phyloP scores from a whole-genome alignment of 2,797 vertebrate genomes.

The Orientallactaga sibirica region DNA sequence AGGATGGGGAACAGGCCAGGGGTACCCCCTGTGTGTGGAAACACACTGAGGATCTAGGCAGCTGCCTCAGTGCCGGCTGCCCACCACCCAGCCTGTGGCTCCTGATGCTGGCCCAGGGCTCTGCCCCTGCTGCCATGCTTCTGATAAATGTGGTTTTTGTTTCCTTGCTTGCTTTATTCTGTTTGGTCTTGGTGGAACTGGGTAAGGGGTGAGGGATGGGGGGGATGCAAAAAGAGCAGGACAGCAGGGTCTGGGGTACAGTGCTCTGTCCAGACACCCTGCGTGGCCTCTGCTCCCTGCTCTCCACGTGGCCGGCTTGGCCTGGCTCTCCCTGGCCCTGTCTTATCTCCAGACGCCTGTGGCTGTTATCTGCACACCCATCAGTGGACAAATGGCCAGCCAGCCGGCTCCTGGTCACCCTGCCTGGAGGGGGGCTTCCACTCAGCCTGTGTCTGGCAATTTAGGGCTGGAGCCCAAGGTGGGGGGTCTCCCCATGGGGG shows the following conservation, averaged over 20 bases:
- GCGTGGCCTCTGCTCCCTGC: neutral
- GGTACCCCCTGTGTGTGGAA: neutral
- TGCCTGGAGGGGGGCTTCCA: constrained; percentile 58
- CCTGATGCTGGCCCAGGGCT: neutral
- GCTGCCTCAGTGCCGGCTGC: neutral
- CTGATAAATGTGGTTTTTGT: neutral
- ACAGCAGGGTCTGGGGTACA: neutral
- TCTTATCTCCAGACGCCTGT: constrained; percentile 82
- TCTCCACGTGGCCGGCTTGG: neutral
- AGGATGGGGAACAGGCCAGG: neutral
- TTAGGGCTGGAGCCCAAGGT: constrained; percentile 83
- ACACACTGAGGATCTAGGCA: neutral
- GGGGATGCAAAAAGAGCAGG: no score
- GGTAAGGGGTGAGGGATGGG: neutral
- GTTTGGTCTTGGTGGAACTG: constrained; percentile 7
- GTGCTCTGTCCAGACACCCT: neutral
- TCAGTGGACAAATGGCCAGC: constrained; percentile 84
- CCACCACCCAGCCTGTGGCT: neutral
- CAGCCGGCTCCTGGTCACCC: constrained; percentile 82
- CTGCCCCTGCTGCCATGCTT: neutral
- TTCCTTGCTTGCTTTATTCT: constrained; percentile 13
- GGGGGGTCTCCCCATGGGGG: constrained; percentile 75
- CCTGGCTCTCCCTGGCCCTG: constrained; percentile 63
- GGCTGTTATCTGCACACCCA: constrained; percentile 80
- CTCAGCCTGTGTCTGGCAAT: constrained; percentile 80